These are phyloP conservation scores for Eriosoma lanigerum DNA, from an alignment of 1,140 invertebrate species.

Conservation along the genomic window DNA sequence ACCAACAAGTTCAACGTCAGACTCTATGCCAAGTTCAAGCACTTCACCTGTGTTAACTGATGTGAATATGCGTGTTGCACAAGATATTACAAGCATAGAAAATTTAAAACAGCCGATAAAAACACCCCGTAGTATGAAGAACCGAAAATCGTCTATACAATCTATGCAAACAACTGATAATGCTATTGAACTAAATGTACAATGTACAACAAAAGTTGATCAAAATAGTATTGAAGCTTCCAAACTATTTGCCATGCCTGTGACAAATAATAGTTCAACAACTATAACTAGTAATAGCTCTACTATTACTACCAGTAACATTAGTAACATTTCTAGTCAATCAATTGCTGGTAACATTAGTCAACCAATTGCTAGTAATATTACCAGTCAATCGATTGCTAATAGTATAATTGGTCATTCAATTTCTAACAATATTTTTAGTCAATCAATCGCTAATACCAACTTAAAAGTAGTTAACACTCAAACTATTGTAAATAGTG, in stretches of 20 bases:
- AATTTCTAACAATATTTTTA: background rate
- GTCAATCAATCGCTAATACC: background rate
- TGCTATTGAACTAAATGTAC: conserved; percentile 16
- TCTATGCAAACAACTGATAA: conserved; percentile 39
- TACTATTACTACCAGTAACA: background rate
- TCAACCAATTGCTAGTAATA: background rate
- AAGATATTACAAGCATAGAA: background rate
- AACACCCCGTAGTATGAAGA: background rate
- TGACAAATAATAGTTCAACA: conserved; percentile 11
- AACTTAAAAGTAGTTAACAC: background rate
- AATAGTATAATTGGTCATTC: background rate
- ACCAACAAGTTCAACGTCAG: conserved; percentile 37
- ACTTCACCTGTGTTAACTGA: conserved; percentile 35
- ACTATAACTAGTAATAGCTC: background rate
- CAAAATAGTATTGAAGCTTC: background rate
- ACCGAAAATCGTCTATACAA: conserved; percentile 17
- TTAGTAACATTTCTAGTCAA: background rate
- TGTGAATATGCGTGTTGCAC: background rate
- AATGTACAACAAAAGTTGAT: background rate
- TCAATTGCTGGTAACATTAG: background rate
- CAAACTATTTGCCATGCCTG: conserved; percentile 14
- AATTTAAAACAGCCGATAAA: conserved; percentile 9
- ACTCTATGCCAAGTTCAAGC: conserved; percentile 40
- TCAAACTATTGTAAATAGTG: background rate
- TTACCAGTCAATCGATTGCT: background rate